phyloP scores from a whole-genome alignment of 1,140 invertebrate genomes.

The Drosophila nasuta region DNA sequence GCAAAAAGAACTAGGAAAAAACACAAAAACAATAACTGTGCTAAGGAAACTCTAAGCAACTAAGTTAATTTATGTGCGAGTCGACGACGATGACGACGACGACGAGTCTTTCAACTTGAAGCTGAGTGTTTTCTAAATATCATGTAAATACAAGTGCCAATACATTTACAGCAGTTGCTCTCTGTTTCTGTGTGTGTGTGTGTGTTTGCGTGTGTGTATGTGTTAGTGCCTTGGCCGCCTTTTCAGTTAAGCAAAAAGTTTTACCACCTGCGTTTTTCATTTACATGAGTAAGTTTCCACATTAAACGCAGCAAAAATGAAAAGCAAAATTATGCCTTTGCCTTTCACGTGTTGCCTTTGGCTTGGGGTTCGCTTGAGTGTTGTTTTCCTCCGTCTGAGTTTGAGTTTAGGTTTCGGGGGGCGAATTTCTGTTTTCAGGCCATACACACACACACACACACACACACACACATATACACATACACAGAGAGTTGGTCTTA shows the following conservation, averaged over 20 bases:
- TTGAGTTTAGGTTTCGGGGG: not conserved
- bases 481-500: constrained; percentile 17
- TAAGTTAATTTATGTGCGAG: constrained; percentile 70
- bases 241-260: constrained; percentile 63
- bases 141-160: constrained; percentile 70
- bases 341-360: constrained; percentile 26
- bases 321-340: constrained; percentile 70
- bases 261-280: constrained; percentile 76
- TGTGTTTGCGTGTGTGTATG: constrained; percentile 14
- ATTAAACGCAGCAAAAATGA: constrained; percentile 66
- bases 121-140: constrained; percentile 61
- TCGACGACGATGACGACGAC: not conserved
- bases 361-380: not conserved
- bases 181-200: no score
- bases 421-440: not conserved
- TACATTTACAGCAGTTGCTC: constrained; percentile 41
- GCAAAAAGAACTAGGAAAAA: no score
- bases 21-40: no score
- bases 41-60: constrained; percentile 23
- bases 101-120: constrained; percentile 33
- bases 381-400: constrained; percentile 1
- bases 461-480: no score
- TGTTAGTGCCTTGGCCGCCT: constrained; percentile 41
- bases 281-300: constrained; percentile 80
- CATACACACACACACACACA: not conserved